Evolutionary conservation across 2,888 invertebrate genomes (phyloP), one percentile per base, ranked within the genome.

Genomic region (Diachrysia chrysitis): DNA sequence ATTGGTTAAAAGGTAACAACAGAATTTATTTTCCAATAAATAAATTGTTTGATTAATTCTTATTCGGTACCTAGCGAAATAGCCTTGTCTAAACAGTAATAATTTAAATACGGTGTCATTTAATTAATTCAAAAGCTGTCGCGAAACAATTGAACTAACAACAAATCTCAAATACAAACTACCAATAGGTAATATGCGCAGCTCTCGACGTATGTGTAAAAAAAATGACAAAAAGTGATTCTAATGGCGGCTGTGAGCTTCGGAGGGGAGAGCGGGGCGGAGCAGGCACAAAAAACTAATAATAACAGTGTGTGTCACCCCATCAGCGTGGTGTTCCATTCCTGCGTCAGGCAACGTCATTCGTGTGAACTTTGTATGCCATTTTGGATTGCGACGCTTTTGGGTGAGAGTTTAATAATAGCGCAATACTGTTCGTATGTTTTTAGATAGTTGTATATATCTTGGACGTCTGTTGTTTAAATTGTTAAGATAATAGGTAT

Each of bases 251-350:
- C 90, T 84, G 86, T 77, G 81, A 82, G 84, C 86, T 79, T 58
- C 66, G 83, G 83, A 83, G 89, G 90, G 90, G 88, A 79, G 85
- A 84, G 85, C 79, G 86, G 87, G 84, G 85, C 81, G 86, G 89
- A 85, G 93, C 88, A 92, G 92, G 90, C 67, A 91, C 92, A 93
- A 94, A 95, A 94, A 94, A 94, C 95, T 95, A 95, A 95, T 95
- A 95, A 95, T 95, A 95, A 94, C 94, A 90, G 90, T 82, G 81
- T 85, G 88, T 89, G 93, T 94, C 94, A 94, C 95, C 94, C 94
- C 92, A 92, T 93, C 92, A 91, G 87, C 85, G 89, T 85, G 83
- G 85, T 86, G 87, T 89, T 89, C 90, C 89, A 88, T 87, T 85
- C 85, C 84, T 80, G 90, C 88, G 89, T 89, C 92, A 88, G 90